Percentiles rank a stretch among this genome's conserved stretches.
phyloP scores from a whole-genome alignment of 1,140 invertebrate genomes.

The Drosophila simulans region DNA sequence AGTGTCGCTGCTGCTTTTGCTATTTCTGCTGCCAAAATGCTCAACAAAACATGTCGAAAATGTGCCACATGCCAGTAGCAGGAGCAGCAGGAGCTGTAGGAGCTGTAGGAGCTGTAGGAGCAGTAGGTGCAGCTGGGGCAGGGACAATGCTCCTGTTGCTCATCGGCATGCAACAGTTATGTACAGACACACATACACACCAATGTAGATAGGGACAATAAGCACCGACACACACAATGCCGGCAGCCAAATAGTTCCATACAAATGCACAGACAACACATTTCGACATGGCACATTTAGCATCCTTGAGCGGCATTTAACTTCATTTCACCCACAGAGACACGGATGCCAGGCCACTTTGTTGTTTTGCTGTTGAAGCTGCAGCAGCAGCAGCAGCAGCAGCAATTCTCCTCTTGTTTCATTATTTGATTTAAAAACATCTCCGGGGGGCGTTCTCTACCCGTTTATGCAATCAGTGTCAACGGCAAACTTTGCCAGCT shows the following conservation, averaged over 20 bases:
- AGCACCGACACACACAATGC: constrained; percentile 40
- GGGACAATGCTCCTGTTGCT: constrained; percentile 42
- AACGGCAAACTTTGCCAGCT: constrained; percentile 35
- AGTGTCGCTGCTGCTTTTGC: constrained; percentile 39
- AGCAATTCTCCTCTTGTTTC: constrained; percentile 29
- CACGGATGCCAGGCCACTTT: constrained; percentile 25
- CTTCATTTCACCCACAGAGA: constrained; percentile 63
- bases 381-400: too few relatives aligned
- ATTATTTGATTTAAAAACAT: constrained; percentile 65
- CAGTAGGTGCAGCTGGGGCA: background rate
- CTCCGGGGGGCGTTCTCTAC: constrained; percentile 22
- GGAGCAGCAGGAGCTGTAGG: constrained; percentile 13
- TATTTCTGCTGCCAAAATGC: constrained; percentile 71
- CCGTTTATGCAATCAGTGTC: constrained; percentile 69
- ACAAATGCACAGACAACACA: constrained; percentile 64
- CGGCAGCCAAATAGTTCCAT: constrained; percentile 69
- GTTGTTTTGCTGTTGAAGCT: background rate
- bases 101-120: background rate
- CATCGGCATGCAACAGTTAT: constrained; percentile 77
- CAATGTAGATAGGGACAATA: constrained; percentile 25
- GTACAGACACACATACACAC: constrained; percentile 24
- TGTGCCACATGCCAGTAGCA: constrained; percentile 79
- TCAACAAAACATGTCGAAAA: constrained; percentile 82
- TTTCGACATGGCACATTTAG: constrained; percentile 81
- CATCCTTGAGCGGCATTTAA: constrained; percentile 82